These are phyloP conservation scores for Entomobrya multifasciata DNA, from an alignment of 2,888 invertebrate species.

Conservation along the genomic window DNA sequence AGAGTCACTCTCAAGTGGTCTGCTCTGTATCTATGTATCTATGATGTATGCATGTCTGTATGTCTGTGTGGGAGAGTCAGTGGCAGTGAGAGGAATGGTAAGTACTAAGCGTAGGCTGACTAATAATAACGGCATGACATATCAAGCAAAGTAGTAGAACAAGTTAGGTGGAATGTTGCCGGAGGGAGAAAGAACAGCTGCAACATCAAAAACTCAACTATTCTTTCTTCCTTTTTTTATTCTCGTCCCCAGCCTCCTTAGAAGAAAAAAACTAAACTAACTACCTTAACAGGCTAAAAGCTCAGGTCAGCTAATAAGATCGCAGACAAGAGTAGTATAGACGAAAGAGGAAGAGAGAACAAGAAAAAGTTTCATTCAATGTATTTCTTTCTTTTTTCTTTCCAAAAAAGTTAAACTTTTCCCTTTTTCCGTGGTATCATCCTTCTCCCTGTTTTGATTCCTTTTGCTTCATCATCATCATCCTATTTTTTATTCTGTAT, in stretches of 20 bases:
- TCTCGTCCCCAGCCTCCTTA: constrained; percentile 36
- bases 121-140: constrained; percentile 2
- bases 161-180: constrained; percentile 60
- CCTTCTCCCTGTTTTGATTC: constrained; percentile 20
- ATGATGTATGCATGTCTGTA: no score
- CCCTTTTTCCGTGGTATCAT: neutral
- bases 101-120: neutral
- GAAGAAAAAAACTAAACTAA: constrained; percentile 32
- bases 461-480: constrained; percentile 6
- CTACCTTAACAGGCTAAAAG: constrained; percentile 46
- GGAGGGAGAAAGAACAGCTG: constrained; percentile 63
- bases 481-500: neutral
- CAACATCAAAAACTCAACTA: constrained; percentile 40
- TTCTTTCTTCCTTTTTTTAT: constrained; percentile 10
- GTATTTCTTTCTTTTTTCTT: constrained; percentile 7
- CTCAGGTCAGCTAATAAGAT: constrained; percentile 51
- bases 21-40: neutral
- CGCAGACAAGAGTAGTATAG: neutral
- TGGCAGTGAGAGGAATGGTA: neutral
- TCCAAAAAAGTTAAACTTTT: constrained; percentile 29
- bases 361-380: constrained; percentile 23
- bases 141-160: neutral
- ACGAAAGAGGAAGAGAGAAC: neutral
- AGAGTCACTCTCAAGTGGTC: constrained; percentile 33
- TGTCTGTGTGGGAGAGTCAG: neutral